Base-by-base conservation (phyloP, 2,113 vertebrate species). In the Ctenodactylus gundi region DNA sequence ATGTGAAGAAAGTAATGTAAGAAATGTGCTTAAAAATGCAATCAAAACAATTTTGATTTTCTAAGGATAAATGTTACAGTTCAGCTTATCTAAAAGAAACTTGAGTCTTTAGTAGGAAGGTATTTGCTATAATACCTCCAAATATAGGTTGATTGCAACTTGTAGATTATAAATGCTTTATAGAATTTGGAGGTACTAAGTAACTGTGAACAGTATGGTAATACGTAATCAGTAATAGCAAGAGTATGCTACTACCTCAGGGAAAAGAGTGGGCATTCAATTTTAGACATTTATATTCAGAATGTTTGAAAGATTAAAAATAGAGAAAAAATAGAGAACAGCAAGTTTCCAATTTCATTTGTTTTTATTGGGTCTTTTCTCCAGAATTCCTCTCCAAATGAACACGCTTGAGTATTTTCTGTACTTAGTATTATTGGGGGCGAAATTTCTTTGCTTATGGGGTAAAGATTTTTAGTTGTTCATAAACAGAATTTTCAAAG, bases 311-410 rank as follows among this genome's bases (percentile, higher is more conserved):
- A 57, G 49, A 34, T 20, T 46, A 51, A 44, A 7, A 11, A 34
- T 44, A n/a, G 55, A n/a, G n/a, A n/a, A 34, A 75, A 92, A 93
- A 88, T n/a, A 88, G 90, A 94, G 89, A 90, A 80, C 60, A 78
- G 58, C 58, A 57, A 85, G 91, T 97, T 97, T 97, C 93, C 93
- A 96, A 73, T 96, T 94, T 97, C 84, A 83, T 57, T 94, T 89
- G 31, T 91, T 95, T 86, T 90, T 13, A 20, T 90, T 81, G 80
- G 93, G 58, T 91, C 83, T 96, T 88, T 88, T 68, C 91, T 96
- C 89, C 67, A 84, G 96, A 97, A 97, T 78, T 94, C 96, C 97
- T 98, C 97, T 98, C 96, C 96, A 97, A 94, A 94, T 85, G 90
- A 95, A 72, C 94, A 25, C 96, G 94, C 96, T 93, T 96, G 96